A percentile compares a stretch with the other conserved stretches of the same genome.
Evolutionary conservation across 2,797 vertebrate genomes (phyloP).

Genomic region (Leucoraja ocellata): DNA sequence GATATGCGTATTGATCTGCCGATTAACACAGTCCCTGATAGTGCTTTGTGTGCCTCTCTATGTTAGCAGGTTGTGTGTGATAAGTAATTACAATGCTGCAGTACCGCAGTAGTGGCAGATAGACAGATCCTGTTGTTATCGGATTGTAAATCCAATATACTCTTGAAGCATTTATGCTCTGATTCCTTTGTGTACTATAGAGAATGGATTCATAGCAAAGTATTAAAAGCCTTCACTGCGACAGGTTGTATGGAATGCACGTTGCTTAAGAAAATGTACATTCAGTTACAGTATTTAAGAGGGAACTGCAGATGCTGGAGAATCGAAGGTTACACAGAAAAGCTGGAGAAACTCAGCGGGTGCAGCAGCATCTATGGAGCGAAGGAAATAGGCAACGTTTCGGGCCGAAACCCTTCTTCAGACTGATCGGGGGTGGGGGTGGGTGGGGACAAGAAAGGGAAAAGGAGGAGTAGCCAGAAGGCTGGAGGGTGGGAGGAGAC

Average conservation of each 20-base stretch:
- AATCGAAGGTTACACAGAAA: no score
- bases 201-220: not conserved
- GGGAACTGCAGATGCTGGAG: no score
- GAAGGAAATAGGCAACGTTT: no score
- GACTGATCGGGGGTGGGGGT: no score
- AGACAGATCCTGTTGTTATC: not conserved
- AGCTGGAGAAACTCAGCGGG: no score
- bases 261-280: not conserved
- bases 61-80: not conserved
- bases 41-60: not conserved
- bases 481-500: no score
- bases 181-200: not conserved
- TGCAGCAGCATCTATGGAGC: no score
- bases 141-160: not conserved
- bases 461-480: no score
- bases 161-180: not conserved
- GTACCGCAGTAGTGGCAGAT: not conserved
- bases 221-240: not conserved
- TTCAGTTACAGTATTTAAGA: no score
- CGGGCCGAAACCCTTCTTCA: no score
- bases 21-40: not conserved
- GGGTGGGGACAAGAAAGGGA: no score
- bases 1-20: not conserved
- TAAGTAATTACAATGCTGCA: not conserved
- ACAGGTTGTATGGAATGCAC: not conserved